phyloP scores from a whole-genome alignment of 2,113 vertebrate genomes.

The Ictalurus punctatus region DNA sequence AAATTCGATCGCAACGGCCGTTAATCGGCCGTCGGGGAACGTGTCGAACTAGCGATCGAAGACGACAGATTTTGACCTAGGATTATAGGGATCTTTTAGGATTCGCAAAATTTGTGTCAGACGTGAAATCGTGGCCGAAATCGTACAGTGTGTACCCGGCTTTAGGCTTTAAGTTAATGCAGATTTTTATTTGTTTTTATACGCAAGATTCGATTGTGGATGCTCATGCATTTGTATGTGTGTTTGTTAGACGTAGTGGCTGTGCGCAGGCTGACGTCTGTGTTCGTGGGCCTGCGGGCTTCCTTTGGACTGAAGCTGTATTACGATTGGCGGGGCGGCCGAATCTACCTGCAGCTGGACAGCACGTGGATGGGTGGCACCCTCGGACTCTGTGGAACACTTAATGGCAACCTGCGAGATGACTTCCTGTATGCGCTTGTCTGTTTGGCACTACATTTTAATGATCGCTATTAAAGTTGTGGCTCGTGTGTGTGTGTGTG shows the following conservation, averaged over 20 bases:
- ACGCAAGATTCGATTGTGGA: not conserved
- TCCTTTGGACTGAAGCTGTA: conserved; percentile 85
- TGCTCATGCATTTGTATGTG: not conserved
- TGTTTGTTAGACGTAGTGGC: conserved; percentile 77
- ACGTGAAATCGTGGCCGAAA: no score
- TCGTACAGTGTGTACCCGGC: no score
- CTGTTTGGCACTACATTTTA: not conserved
- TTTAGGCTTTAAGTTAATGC: not conserved
- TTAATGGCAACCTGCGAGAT: conserved; percentile 95
- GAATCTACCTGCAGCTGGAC: conserved; percentile 87
- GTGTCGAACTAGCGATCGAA: no score
- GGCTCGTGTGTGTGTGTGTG: conserved; percentile 42
- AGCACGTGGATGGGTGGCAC: conserved; percentile 86
- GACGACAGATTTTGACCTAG: no score
- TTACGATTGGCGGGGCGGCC: conserved; percentile 85
- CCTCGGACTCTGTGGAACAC: conserved; percentile 92
- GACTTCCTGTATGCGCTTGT: conserved; percentile 89
- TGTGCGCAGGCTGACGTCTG: conserved; percentile 85
- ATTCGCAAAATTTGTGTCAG: no score
- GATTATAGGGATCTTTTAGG: no score
- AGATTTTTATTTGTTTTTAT: not conserved
- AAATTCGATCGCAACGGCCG: no score
- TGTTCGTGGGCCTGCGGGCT: conserved; percentile 87
- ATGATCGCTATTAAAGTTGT: not conserved
- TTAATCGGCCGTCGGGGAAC: no score